Percentiles rank a stretch among this genome's conserved stretches.
Conservation (phyloP, 1,140 invertebrate genomes). For the Antheraea mylitta region DNA sequence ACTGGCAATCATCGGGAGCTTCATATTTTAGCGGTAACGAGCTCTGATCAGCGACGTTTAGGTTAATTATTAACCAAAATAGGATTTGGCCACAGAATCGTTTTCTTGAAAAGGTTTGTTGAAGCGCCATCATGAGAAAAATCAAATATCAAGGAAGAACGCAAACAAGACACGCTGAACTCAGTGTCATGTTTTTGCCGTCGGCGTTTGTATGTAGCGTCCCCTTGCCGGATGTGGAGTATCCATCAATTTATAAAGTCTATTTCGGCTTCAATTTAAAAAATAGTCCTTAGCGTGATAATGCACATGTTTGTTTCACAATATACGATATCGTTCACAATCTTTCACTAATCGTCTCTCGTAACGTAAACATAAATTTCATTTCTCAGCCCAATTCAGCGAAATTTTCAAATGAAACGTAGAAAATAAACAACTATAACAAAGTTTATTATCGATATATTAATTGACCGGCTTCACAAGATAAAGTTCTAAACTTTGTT, state of each 20-base stretch:
- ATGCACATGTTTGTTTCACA: conserved; percentile 54
- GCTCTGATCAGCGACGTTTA: conserved; percentile 74
- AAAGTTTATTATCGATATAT: not conserved
- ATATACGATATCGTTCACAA: conserved; percentile 44
- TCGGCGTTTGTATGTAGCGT: conserved; percentile 66
- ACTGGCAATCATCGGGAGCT: conserved; percentile 90
- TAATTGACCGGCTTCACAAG: conserved; percentile 16
- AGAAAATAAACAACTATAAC: not conserved
- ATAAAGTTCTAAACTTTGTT: conserved; percentile 40
- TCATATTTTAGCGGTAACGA: conserved; percentile 84
- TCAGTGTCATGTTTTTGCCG: conserved; percentile 78
- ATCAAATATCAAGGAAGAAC: conserved; percentile 74
- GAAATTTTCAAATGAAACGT: not conserved
- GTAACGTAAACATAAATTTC: conserved; percentile 39
- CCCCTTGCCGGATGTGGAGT: conserved; percentile 69
- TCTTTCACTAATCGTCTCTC: conserved; percentile 19
- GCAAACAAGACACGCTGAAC: conserved; percentile 69
- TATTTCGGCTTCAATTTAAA: conserved; percentile 59
- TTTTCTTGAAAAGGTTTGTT: conserved; percentile 46
- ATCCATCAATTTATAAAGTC: conserved; percentile 75
- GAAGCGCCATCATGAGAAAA: conserved; percentile 67
- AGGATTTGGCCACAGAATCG: conserved; percentile 55
- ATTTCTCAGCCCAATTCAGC: conserved; percentile 32
- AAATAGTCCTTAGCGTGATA: conserved; percentile 55
- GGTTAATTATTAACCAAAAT: conserved; percentile 69